Evolutionary conservation across 2,888 invertebrate species (phyloP).

Genomic region (Gastrophysa polygoni): DNA sequence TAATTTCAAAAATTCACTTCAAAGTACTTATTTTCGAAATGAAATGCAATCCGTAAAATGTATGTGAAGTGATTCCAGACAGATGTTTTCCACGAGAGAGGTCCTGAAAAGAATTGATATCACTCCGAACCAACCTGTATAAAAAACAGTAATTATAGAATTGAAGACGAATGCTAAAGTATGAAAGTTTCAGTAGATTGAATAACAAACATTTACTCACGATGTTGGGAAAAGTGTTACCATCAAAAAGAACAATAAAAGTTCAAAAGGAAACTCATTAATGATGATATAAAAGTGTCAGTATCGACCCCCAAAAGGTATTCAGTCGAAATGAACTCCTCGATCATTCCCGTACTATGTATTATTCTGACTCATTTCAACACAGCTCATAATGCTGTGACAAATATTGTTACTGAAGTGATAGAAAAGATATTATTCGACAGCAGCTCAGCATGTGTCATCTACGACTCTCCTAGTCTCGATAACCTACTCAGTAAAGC

Average conservation of each 20-base stretch:
- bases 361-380: neutral
- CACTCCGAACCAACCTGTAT: too few species aligned
- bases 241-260: neutral
- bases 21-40: too few species aligned
- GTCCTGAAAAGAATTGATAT: too few species aligned
- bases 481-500: conserved; percentile 3
- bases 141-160: too few species aligned
- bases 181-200: too few species aligned
- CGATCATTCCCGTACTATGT: neutral
- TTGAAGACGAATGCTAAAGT: too few species aligned
- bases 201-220: neutral
- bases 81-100: too few species aligned
- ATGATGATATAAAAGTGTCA: neutral
- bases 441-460: neutral
- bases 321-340: neutral
- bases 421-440: neutral
- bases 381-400: neutral
- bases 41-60: too few species aligned
- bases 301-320: neutral
- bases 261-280: neutral
- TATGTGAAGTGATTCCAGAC: too few species aligned
- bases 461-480: neutral
- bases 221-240: too few species aligned
- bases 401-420: neutral
- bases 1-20: too few species aligned